Conservation (phyloP, 2,797 vertebrate species). For the Pseudomugil gertrudae region DNA sequence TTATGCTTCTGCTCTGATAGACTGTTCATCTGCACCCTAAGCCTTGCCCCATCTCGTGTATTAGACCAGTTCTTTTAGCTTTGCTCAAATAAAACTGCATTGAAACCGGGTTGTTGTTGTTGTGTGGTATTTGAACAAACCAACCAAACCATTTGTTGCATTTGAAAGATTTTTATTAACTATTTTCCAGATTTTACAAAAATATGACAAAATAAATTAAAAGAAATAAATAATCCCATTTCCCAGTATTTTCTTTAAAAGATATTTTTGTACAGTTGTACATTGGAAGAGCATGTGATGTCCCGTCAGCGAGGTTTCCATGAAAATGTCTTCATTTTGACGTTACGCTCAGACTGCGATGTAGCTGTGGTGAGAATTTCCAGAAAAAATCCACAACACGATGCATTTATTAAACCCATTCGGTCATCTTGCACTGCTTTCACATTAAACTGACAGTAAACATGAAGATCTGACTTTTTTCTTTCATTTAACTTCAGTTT, state of each 20-base stretch:
- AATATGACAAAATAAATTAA: slow-evolving; percentile 99
- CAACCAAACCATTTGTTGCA: slow-evolving; percentile 42
- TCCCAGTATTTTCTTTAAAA: slow-evolving; percentile 80
- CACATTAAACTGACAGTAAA: slow-evolving; percentile 18
- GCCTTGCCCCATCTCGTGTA: slow-evolving; percentile 62
- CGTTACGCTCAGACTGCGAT: slow-evolving; percentile 57
- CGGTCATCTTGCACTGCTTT: slow-evolving; percentile 25
- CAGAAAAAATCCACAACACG: slow-evolving; percentile 42
- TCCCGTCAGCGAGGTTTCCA: slow-evolving; percentile 71
- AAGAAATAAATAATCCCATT: slow-evolving; percentile 94
- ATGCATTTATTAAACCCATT: slow-evolving; percentile 18
- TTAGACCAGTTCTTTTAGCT: slow-evolving; percentile 69
- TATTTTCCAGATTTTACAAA: slow-evolving; percentile 98
- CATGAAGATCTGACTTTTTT: slow-evolving; percentile 10
- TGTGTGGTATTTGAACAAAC: slow-evolving; percentile 48
- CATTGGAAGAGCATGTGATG: slow-evolving; percentile 81
- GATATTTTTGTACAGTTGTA: slow-evolving; percentile 80
- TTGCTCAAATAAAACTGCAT: slow-evolving; percentile 76
- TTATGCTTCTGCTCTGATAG: slow-evolving; percentile 62
- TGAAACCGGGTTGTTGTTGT: slow-evolving; percentile 50
- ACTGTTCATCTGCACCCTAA: slow-evolving; percentile 65
- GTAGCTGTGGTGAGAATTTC: slow-evolving; percentile 50
- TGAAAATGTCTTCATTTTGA: slow-evolving; percentile 68
- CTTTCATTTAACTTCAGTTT: slow-evolving; percentile 12
- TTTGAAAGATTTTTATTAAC: slow-evolving; percentile 89